A percentile compares a stretch with the other conserved stretches of the same genome.
These are phyloP conservation scores for Paramormyrops kingsleyae DNA, from an alignment of 2,113 vertebrate species.

Conservation along the genomic window DNA sequence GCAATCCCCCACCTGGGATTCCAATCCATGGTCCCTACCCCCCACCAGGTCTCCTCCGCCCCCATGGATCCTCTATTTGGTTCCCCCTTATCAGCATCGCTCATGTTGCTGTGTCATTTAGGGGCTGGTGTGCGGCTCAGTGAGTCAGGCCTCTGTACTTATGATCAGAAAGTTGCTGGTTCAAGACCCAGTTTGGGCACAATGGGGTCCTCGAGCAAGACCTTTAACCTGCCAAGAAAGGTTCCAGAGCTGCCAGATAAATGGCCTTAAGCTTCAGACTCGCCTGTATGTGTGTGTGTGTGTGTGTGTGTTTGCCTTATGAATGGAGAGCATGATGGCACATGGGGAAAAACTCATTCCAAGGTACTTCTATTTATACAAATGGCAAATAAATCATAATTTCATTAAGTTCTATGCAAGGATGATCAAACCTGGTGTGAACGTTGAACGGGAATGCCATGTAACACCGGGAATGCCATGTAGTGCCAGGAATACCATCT, in stretches of 20 bases:
- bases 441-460: neutral
- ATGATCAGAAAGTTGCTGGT: neutral
- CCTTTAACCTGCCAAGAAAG: neutral
- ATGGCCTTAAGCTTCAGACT: neutral
- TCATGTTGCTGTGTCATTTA: neutral
- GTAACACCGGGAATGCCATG: too few species aligned
- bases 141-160: neutral
- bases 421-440: neutral
- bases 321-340: neutral
- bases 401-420: neutral
- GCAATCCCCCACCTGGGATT: neutral
- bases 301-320: neutral
- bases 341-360: neutral
- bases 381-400: neutral
- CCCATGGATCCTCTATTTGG: neutral
- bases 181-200: neutral
- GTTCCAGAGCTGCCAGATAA: neutral
- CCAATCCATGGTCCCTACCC: neutral
- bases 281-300: too few species aligned
- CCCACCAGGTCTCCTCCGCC: neutral
- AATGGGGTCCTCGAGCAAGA: neutral
- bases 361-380: neutral
- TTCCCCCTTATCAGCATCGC: neutral
- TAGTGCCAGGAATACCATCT: too few species aligned
- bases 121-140: neutral